Base-by-base conservation (phyloP, 2,797 vertebrate genomes). In the Pteropus rufus region DNA sequence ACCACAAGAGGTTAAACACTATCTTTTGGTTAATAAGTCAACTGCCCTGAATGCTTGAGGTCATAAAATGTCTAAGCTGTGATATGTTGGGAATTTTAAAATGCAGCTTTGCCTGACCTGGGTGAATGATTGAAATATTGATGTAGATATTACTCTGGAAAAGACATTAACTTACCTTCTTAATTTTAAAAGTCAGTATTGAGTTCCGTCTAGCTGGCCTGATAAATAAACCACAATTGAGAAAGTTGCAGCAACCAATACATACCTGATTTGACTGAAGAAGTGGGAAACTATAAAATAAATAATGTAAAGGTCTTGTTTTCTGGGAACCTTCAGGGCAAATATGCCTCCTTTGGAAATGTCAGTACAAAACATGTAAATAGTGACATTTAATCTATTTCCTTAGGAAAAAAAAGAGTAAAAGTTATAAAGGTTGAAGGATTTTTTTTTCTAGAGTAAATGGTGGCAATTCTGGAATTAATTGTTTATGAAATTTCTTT, bases 311-410 rank as follows among this genome's bases (percentile, higher is more conserved):
- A 92, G 52, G 19, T 96, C 83, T 93, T 96, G 69, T 96, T 97
- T 97, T 90, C 93, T 93, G 15, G 46, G 64, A 94, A 77, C 67
- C 80, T 95, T 96, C 70, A 69, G 84, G 77, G 58, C 93, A 95
- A 89, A 79, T 89, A 84, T 80, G 49, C 60, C 54, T 93, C 64
- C 65, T 93, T 96, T 92, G 92, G n/a, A 96, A 96, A 96, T 97
- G 89, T 92, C 83, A 94, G 75, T 65, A 87, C 24, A 97, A 96
- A 97, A 93, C 77, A 96, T 89, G 86, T 95, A 94, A 97, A 96
- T 83, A 86, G 31, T 96, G 94, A 89, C 79, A 96, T 97, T 96
- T 96, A 94, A 94, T 96, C 89, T 83, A 83, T 94, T 93, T 96
- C 49, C 81, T 93, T 31, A 70, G 93, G 91, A 65, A 19, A 83